Base-by-base conservation (phyloP, 2,797 vertebrate species). In the Poeciliopsis paucimaculata region DNA sequence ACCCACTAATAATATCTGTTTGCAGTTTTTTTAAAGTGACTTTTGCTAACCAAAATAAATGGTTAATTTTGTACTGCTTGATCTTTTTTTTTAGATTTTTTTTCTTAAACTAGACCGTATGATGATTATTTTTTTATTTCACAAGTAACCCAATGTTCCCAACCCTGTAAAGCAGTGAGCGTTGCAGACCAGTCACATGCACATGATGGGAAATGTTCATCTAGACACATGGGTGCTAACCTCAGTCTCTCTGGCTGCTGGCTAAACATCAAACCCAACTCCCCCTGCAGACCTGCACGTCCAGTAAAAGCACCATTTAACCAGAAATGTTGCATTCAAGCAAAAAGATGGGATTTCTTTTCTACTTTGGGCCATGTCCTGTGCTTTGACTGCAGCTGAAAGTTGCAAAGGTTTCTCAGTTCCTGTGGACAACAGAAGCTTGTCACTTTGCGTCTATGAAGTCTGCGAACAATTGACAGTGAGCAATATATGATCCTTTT, bases 121-220 rank as follows among this genome's bases (percentile, higher is more conserved):
- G 16, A 4, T 55, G 10, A 55, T 41, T 41, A 81, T 74, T 45
- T 84, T 77, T 45, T 26, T n/a, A 83, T 79, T 78, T 71, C 28
- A 87, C 78, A 89, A 91, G 82, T 81, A 83, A 88, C 84, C 84
- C 84, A 75, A 83, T 92, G 88, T 93, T 92, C 91, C 92, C 93
- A 92, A 91, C 92, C 92, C 89, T 90, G 89, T 83, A 77, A 93
- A 94, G 89, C 90, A 79, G 89, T 89, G 93, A 92, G 84, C 76
- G 81, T 89, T 87, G 90, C 90, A 85, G 89, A 92, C 85, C 90
- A 89, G 91, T 93, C 92, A 93, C 93, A 93, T 90, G 89, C 93
- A 92, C 88, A 82, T 80, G 76, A 91, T 83, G 88, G 89, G 86
- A 87, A 87, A 94, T 88, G 92, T 87, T 83, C 31, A 87, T 89